A percentile compares a stretch with the other conserved stretches of the same genome.
phyloP scores from a whole-genome alignment of 2,113 vertebrate species.

The Emydura subglobosa region DNA sequence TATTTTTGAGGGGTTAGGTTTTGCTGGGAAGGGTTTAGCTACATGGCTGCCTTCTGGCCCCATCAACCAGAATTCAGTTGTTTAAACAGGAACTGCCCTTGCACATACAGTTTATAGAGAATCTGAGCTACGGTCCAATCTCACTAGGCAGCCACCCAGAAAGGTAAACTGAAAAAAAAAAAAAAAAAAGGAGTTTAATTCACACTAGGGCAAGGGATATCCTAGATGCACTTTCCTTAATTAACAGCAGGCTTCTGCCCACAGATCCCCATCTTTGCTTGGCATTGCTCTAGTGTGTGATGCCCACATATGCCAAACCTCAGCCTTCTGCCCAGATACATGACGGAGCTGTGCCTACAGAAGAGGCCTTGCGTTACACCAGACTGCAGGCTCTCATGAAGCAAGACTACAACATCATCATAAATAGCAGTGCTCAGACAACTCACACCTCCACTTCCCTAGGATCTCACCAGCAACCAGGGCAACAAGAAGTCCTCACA shows the following conservation, averaged over 20 bases:
- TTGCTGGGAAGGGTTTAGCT: neutral
- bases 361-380: neutral
- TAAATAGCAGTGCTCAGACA: neutral
- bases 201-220: neutral
- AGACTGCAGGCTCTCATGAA: fast-evolving
- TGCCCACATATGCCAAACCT: neutral
- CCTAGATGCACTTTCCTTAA: neutral
- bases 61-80: neutral
- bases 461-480: neutral
- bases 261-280: neutral
- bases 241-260: neutral
- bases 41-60: neutral
- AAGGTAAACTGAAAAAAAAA: neutral
- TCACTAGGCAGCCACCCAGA: neutral
- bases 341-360: neutral
- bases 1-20: neutral
- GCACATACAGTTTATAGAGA: neutral
- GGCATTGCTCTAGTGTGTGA: neutral
- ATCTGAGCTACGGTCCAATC: neutral
- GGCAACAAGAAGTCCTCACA: fast-evolving
- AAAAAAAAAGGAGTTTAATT: neutral
- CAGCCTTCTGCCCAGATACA: neutral
- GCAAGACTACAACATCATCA: neutral
- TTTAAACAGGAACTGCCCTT: neutral
- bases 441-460: fast-evolving